Conservation (phyloP, 2,888 invertebrate species). For the Myathropa florea region DNA sequence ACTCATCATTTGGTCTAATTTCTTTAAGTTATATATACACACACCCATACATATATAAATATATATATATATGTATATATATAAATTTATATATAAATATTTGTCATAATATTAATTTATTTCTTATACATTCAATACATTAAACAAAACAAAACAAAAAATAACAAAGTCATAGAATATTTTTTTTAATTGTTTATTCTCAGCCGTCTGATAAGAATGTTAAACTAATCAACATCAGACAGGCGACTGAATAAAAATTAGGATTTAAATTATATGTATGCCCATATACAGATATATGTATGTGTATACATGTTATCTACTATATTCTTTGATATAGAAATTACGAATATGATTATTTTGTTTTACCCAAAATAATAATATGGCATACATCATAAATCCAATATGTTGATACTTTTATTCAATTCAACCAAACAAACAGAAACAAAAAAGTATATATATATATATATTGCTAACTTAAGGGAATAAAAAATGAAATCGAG, state of each 20-base stretch:
- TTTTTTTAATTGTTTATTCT: conserved; percentile 63
- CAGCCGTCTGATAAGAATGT: conserved; percentile 54
- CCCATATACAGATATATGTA: conserved; percentile 5
- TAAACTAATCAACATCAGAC: conserved; percentile 61
- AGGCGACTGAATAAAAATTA: conserved; percentile 16
- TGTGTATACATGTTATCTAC: conserved; percentile 19
- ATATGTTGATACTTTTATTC: conserved; percentile 51
- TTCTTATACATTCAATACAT: conserved; percentile 58
- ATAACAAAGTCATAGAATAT: conserved; percentile 43
- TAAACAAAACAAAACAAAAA: conserved; percentile 7
- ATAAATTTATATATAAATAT: conserved; percentile 50
- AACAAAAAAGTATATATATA: not conserved
- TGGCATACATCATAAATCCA: conserved; percentile 9
- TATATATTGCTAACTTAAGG: conserved; percentile 51
- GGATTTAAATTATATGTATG: conserved; percentile 15
- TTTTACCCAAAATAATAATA: conserved; percentile 51
- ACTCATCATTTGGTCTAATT: conserved; percentile 72
- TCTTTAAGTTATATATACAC: conserved; percentile 42
- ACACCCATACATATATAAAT: conserved; percentile 19
- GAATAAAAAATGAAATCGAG: conserved; percentile 42
- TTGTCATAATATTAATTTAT: conserved; percentile 56
- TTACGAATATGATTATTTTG: conserved; percentile 48
- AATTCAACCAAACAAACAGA: conserved; percentile 37
- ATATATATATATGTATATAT: conserved; percentile 28
- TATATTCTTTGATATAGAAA: conserved; percentile 57